Base-by-base conservation (phyloP, 2,888 invertebrate genomes). In the Chrysolina americana region DNA sequence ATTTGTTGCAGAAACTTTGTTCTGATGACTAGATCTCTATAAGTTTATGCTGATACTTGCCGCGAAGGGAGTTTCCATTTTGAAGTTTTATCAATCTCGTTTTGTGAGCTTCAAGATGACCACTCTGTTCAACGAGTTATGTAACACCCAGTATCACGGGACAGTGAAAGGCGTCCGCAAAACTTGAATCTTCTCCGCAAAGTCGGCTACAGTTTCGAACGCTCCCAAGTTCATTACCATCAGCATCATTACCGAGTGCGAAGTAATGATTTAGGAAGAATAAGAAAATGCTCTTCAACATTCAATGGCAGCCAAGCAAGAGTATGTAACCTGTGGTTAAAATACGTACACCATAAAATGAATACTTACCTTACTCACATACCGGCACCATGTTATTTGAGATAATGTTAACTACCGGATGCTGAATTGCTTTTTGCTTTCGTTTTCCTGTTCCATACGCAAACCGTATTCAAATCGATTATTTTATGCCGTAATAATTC, bases 181-280 rank as follows among this genome's bases (percentile, higher is more conserved):
- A 68, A 13, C 66, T n/a, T 66, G 28, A 28, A 21, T 15, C 9
- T 15, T 53, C 19, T 13, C 17, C 11, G 28, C 10, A 21, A 68
- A 9, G 53, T n/a, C 53, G 41, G 41, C 13, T 53, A 28, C 4
- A n/a, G 19, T 48, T 36, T 28, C 23, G 23, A 28, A n/a, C 66
- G 44, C 41, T 48, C 53, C 36, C 68, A 83, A 80, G 83, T 83
- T 82, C 83, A 82, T 82, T 83, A 83, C 80, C 81, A 80, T 78
- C 77, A 75, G 74, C 78, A 78, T 81, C 80, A 80, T 82, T 82
- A 81, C 79, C 77, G 75, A 73, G 71, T 73, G 68, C 73, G 71
- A 75, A 69, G 73, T 77, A 77, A 77, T 77, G 75, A 75, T 75
- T 75, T 75, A 65, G 65, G 75, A 71, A 68, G 73, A 73, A 53